These are phyloP conservation scores for Drosophila kanapiae DNA, from an alignment of 1,140 invertebrate species.

Conservation along the genomic window DNA sequence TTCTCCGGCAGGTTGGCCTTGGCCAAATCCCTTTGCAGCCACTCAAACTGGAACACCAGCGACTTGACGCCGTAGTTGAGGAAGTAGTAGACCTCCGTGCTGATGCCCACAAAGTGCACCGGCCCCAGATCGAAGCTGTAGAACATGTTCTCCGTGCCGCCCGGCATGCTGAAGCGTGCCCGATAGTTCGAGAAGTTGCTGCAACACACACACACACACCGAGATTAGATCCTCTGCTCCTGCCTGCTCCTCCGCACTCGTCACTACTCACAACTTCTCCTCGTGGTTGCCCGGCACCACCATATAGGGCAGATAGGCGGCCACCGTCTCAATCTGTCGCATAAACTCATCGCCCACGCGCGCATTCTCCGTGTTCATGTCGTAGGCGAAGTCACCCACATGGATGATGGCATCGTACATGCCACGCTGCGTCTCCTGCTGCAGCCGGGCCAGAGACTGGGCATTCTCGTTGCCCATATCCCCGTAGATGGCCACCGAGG, in stretches of 20 bases:
- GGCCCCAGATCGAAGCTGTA: constrained; percentile 97
- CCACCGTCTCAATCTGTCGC: constrained; percentile 94
- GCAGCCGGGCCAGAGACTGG: constrained; percentile 91
- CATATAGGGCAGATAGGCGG: constrained; percentile 96
- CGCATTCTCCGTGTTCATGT: constrained; percentile 94
- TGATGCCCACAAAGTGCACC: constrained; percentile 95
- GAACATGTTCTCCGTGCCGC: constrained; percentile 91
- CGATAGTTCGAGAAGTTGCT: constrained; percentile 96
- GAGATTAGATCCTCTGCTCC: constrained; percentile 11
- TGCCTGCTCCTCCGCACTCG: neutral
- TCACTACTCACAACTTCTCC: constrained; percentile 90
- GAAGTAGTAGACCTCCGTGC: constrained; percentile 98
- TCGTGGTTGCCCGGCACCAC: constrained; percentile 97
- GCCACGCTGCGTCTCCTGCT: constrained; percentile 92
- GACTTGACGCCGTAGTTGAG: constrained; percentile 94
- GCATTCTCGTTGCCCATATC: constrained; percentile 97
- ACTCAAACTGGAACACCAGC: constrained; percentile 94
- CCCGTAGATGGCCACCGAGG: constrained; percentile 94
- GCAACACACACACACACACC: constrained; percentile 56
- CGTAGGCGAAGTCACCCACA: constrained; percentile 98
- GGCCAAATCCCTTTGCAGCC: constrained; percentile 93
- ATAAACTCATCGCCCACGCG: constrained; percentile 95
- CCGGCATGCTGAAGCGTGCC: constrained; percentile 95
- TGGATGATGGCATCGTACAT: constrained; percentile 96
- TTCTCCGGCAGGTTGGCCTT: constrained; percentile 89